These are phyloP conservation scores for Helicorthomorpha holstii DNA, from an alignment of 1,140 invertebrate genomes.

Conservation along the genomic window DNA sequence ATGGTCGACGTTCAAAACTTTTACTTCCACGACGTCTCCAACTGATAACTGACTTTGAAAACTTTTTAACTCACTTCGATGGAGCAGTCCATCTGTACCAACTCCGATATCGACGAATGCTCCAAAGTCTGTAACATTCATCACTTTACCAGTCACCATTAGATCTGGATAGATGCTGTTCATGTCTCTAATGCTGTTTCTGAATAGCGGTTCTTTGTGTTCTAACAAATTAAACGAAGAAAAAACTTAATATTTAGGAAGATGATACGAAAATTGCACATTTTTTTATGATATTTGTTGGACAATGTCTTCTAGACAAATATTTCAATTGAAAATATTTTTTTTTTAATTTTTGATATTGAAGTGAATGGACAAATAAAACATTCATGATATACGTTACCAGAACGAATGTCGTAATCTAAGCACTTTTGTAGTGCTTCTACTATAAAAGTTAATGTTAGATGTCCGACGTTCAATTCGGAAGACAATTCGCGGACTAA, in stretches of 20 bases:
- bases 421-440: conserved; percentile 42
- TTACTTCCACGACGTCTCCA: conserved; percentile 48
- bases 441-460: conserved; percentile 42
- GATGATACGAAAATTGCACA: too few relatives aligned
- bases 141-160: conserved; percentile 40
- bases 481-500: conserved; percentile 20
- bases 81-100: conserved; percentile 54
- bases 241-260: background rate
- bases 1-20: conserved; percentile 36
- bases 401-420: conserved; percentile 45
- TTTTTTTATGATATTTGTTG: too few relatives aligned
- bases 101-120: conserved; percentile 80
- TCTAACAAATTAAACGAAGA: conserved; percentile 20
- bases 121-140: conserved; percentile 75
- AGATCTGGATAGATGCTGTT: conserved; percentile 36
- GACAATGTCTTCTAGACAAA: too few relatives aligned
- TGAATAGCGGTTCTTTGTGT: conserved; percentile 45
- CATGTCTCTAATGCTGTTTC: conserved; percentile 38
- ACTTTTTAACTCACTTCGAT: conserved; percentile 38
- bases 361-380: too few relatives aligned
- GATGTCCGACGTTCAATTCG: conserved; percentile 29
- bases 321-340: too few relatives aligned
- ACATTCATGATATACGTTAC: conserved; percentile 11
- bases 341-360: too few relatives aligned
- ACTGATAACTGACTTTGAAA: conserved; percentile 33